Base-by-base conservation (phyloP, 2,888 invertebrate species). In the Synergus gifuensis region DNA sequence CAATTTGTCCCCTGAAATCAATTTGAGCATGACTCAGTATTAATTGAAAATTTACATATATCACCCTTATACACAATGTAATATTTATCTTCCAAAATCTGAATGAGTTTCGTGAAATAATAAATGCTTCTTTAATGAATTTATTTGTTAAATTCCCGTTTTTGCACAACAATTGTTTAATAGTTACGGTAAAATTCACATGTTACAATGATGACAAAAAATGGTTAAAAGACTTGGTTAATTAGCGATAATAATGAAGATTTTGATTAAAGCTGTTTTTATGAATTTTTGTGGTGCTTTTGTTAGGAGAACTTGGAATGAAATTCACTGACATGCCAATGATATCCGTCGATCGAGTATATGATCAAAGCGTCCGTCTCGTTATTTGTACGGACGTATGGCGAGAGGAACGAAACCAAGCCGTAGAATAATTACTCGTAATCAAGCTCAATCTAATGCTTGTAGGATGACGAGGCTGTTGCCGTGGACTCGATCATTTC, bases 371-470 rank as follows among this genome's bases (percentile, higher is more conserved):
- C 86, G 87, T 87, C 87, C 87, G 80, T 84, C 86, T 85, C 84
- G 87, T 84, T 87, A 85, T 82, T 77, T 80, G 83, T 67, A 84
- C 82, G 84, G 81, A 67, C 22, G 8, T 67, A 42, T 28, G 22
- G 44, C 44, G 73, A 81, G 77, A 87, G 83, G 86, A 83, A 86
- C 87, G 87, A 88, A 88, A 87, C 85, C 84, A 85, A 86, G 87
- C 87, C 82, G 87, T 84, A 86, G 88, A 91, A 90, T 91, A 90
- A 91, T 91, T 91, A 91, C 89, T 90, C 88, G 88, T 89, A 91
- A 91, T 91, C 90, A 89, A 90, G 89, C 85, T 90, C 89, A 88
- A 91, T 91, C 91, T 91, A 90, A 89, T 90, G 89, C 89, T 84
- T 86, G 85, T 79, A 84, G 85, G 84, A 89, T 89, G 89, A 89